Conservation (phyloP, 2,888 invertebrate species). For the Nephrotoma appendiculata region DNA sequence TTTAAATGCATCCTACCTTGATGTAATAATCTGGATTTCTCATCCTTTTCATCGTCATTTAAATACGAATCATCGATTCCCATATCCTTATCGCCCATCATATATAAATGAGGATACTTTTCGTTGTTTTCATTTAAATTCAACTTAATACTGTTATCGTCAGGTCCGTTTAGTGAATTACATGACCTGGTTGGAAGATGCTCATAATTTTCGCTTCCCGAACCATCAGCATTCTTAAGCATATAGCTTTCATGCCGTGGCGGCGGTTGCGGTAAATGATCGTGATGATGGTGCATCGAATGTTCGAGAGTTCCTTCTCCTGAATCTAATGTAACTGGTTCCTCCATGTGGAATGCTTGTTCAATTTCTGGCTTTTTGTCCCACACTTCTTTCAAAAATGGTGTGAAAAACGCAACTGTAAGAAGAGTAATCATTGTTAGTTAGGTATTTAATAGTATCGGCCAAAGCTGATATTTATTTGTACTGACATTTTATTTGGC, state of each 20-base stretch:
- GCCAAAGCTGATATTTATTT: background rate
- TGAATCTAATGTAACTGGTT: slow-evolving; percentile 43
- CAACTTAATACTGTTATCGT: slow-evolving; percentile 31
- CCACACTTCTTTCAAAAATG: slow-evolving; percentile 94
- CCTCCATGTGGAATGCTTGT: slow-evolving; percentile 80
- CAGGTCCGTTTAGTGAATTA: slow-evolving; percentile 38
- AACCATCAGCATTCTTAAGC: slow-evolving; percentile 43
- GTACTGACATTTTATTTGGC: slow-evolving; percentile 70
- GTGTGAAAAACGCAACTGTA: slow-evolving; percentile 83
- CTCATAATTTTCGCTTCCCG: slow-evolving; percentile 52
- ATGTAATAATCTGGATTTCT: slow-evolving; percentile 33
- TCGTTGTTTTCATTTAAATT: slow-evolving; percentile 55
- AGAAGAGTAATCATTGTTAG: slow-evolving; percentile 13
- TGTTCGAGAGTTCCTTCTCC: slow-evolving; percentile 57
- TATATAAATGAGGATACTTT: slow-evolving; percentile 46
- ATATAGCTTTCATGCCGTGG: slow-evolving; percentile 68
- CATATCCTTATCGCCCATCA: slow-evolving; percentile 39
- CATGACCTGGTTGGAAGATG: slow-evolving; percentile 39
- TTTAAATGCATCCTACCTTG: slow-evolving; percentile 33
- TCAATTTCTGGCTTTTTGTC: slow-evolving; percentile 91
- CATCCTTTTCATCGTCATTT: slow-evolving; percentile 29
- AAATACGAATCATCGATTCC: slow-evolving; percentile 31
- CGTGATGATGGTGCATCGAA: slow-evolving; percentile 37
- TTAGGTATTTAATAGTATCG: background rate
- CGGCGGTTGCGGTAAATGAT: slow-evolving; percentile 43